A percentile compares a stretch with the other conserved stretches of the same genome.
phyloP scores from a whole-genome alignment of 2,797 vertebrate species.

The Jordanella pulchra region DNA sequence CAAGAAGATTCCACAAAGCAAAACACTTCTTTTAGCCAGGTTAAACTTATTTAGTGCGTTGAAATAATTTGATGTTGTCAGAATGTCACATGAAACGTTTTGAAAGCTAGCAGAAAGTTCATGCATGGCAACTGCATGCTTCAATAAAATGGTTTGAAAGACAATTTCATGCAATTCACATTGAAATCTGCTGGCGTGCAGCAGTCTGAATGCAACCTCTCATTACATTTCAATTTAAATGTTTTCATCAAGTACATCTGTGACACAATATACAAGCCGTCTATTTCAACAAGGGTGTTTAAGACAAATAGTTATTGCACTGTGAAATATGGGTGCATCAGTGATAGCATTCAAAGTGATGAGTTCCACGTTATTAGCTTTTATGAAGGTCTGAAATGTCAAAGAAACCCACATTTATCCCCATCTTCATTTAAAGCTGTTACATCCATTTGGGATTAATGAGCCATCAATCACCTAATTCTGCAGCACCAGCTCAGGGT shows the following conservation, averaged over 20 bases:
- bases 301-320: not conserved
- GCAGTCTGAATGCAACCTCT: not conserved
- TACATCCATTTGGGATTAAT: constrained; percentile 35
- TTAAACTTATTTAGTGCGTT: not conserved
- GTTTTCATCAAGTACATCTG: not conserved
- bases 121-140: not conserved
- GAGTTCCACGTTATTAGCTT: constrained; percentile 30
- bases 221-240: not conserved
- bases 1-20: not conserved
- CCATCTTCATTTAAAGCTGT: constrained; percentile 32
- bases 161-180: not conserved
- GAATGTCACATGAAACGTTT: not conserved
- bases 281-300: constrained; percentile 7
- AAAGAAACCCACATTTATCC: constrained; percentile 30
- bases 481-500: not conserved
- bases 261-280: constrained; percentile 16
- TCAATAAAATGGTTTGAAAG: not conserved
- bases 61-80: not conserved
- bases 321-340: constrained; percentile 22
- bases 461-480: constrained; percentile 39
- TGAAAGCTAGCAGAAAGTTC: not conserved
- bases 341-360: constrained; percentile 26
- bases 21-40: not conserved
- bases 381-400: constrained; percentile 34
- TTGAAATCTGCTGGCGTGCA: not conserved